Conservation (phyloP, 1,140 invertebrate species). For the Coelopa frigida region DNA sequence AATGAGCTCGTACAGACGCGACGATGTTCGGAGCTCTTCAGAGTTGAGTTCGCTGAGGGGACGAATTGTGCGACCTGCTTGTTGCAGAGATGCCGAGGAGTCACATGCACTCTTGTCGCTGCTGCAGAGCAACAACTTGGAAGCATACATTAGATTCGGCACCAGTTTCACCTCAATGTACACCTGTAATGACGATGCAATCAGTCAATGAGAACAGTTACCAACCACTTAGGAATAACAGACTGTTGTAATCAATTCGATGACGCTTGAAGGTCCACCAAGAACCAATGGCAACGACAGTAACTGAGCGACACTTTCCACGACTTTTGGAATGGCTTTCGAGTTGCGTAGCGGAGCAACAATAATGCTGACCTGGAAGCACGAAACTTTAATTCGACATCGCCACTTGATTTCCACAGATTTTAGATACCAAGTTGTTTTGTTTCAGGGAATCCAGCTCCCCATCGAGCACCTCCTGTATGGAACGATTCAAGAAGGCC, state of each 20-base stretch:
- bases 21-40: slow-evolving; percentile 58
- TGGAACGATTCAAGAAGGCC: slow-evolving; percentile 61
- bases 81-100: slow-evolving; percentile 25
- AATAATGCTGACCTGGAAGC: slow-evolving; percentile 53
- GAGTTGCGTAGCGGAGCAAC: slow-evolving; percentile 62
- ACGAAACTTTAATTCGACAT: no score
- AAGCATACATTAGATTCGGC: slow-evolving; percentile 67
- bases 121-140: slow-evolving; percentile 54
- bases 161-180: slow-evolving; percentile 69
- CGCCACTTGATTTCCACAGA: neutral
- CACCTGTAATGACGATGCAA: slow-evolving; percentile 35
- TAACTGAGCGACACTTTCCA: slow-evolving; percentile 61
- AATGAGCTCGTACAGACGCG: slow-evolving; percentile 60
- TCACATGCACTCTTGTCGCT: slow-evolving; percentile 33
- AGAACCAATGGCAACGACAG: slow-evolving; percentile 65
- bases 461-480: slow-evolving; percentile 63
- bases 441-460: slow-evolving; percentile 65
- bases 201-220: neutral
- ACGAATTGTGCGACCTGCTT: slow-evolving; percentile 28
- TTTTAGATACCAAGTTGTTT: slow-evolving; percentile 61
- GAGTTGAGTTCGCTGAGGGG: slow-evolving; percentile 47
- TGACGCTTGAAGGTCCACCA: slow-evolving; percentile 51
- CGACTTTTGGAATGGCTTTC: slow-evolving; percentile 55
- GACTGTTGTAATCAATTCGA: slow-evolving; percentile 49
- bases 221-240: slow-evolving; percentile 14